phyloP scores from a whole-genome alignment of 2,113 vertebrate genomes.

The Cavia aperea region DNA sequence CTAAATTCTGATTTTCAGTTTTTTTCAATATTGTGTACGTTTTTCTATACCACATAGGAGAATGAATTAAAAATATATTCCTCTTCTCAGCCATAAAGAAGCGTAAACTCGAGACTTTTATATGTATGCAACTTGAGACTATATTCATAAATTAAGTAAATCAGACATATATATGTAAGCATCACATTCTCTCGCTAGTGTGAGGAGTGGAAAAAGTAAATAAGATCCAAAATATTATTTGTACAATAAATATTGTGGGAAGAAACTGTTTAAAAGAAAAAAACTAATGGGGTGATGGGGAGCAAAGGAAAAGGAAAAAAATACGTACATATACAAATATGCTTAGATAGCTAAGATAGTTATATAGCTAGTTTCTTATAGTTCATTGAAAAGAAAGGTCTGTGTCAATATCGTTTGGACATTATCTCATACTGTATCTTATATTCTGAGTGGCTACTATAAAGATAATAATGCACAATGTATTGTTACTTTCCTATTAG shows the following conservation, averaged over 20 bases:
- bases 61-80: neutral
- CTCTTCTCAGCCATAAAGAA: neutral
- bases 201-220: neutral
- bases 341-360: neutral
- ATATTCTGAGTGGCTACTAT: neutral
- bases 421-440: neutral
- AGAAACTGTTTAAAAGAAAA: neutral
- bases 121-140: neutral
- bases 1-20: neutral
- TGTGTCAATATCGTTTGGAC: neutral
- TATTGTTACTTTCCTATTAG: neutral
- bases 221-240: neutral
- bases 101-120: neutral
- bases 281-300: neutral
- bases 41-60: neutral
- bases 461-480: neutral
- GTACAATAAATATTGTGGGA: neutral
- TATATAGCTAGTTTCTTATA: neutral
- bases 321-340: neutral
- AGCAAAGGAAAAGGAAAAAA: neutral
- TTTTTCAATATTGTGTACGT: neutral
- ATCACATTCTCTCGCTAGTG: neutral
- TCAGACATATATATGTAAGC: neutral
- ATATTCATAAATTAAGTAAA: neutral
- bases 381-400: neutral